These are phyloP conservation scores for Micronycteris hirsuta DNA, from an alignment of 2,113 vertebrate genomes.

Conservation along the genomic window DNA sequence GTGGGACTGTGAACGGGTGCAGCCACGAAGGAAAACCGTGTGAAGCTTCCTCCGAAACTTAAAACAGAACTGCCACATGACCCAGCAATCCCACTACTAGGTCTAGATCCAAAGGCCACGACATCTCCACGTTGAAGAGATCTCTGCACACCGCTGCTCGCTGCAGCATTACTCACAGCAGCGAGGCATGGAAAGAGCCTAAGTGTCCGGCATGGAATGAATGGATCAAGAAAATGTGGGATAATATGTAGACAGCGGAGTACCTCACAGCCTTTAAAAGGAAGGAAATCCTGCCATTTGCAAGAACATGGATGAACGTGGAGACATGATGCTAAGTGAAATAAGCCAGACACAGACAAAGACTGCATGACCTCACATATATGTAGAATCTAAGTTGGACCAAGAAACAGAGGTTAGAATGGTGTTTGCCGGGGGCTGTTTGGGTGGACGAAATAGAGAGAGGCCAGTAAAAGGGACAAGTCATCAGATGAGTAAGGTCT, in stretches of 20 bases:
- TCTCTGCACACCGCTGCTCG: too few species aligned
- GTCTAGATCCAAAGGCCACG: too few species aligned
- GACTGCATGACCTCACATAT: neutral
- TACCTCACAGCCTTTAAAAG: neutral
- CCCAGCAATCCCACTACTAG: neutral
- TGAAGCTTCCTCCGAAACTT: neutral
- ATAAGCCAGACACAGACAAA: neutral
- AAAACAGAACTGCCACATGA: neutral
- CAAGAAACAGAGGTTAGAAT: neutral
- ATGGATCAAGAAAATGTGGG: neutral
- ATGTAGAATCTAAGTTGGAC: neutral
- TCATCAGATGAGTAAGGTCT: neutral
- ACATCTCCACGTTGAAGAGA: too few species aligned
- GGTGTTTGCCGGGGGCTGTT: neutral
- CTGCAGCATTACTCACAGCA: too few species aligned
- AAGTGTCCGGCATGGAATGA: accelerated
- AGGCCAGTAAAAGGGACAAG: neutral
- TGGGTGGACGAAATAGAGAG: neutral
- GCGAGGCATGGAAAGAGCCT: neutral
- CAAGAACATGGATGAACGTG: neutral
- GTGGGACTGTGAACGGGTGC: too few species aligned
- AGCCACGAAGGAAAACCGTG: neutral
- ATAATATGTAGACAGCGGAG: neutral
- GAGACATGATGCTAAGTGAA: neutral
- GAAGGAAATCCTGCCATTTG: neutral